phyloP scores from a whole-genome alignment of 2,888 invertebrate species.

The Cepaea hortensis region DNA sequence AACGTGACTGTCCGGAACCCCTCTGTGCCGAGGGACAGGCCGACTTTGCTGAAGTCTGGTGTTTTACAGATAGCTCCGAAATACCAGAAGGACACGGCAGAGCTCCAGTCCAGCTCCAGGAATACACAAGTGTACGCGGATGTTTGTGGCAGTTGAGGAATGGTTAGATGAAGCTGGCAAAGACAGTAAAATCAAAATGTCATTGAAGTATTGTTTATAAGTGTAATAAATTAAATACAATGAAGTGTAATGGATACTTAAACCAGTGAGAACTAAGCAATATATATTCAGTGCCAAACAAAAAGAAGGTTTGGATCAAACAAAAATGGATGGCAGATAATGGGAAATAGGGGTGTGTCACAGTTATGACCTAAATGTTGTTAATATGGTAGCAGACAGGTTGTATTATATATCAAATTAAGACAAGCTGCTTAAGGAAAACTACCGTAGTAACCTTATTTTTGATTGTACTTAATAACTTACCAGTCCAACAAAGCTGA shows the following conservation, averaged over 20 bases:
- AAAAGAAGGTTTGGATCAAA: too few species aligned
- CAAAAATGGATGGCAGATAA: too few species aligned
- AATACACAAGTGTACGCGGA: conserved; percentile 72
- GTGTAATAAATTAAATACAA: neutral
- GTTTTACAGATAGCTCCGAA: conserved; percentile 65
- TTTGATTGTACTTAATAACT: too few species aligned
- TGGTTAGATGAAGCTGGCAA: conserved; percentile 66
- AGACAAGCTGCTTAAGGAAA: neutral
- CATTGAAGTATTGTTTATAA: neutral
- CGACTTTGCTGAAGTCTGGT: conserved; percentile 61
- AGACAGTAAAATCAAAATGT: neutral
- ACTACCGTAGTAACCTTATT: too few species aligned
- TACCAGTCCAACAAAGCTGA: too few species aligned
- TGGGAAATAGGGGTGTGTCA: too few species aligned
- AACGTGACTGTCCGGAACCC: conserved; percentile 69
- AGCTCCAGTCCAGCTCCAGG: conserved; percentile 61
- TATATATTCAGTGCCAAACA: neutral
- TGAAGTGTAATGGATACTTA: neutral
- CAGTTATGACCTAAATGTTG: too few species aligned
- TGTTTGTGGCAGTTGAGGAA: conserved; percentile 63
- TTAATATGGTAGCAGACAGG: too few species aligned
- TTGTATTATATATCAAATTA: neutral
- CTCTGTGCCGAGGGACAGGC: conserved; percentile 54
- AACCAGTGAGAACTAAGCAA: neutral
- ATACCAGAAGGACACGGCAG: conserved; percentile 61